phyloP scores from a whole-genome alignment of 2,888 invertebrate genomes.

The Hirtodrosophila trivittata region DNA sequence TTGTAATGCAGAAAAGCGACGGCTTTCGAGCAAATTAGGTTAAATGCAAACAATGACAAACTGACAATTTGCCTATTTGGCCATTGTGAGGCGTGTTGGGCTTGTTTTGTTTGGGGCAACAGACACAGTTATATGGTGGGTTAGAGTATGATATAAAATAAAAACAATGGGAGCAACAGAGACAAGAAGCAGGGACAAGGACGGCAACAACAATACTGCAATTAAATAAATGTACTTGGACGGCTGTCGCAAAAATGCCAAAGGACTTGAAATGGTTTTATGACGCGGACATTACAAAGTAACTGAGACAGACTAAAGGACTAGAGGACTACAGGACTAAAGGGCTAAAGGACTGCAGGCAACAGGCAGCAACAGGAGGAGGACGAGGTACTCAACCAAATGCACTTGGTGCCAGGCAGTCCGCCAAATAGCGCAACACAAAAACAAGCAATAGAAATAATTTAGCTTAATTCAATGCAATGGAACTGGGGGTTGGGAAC shows the following conservation, averaged over 20 bases:
- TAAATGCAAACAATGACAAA: conserved; percentile 63
- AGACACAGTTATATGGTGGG: neutral
- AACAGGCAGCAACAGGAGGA: conserved; percentile 5
- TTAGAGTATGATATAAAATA: neutral
- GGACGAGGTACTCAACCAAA: conserved; percentile 39
- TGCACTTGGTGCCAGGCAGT: conserved; percentile 70
- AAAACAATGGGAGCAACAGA: neutral
- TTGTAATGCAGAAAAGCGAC: conserved; percentile 58
- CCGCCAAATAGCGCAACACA: conserved; percentile 47
- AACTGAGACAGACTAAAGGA: conserved; percentile 14
- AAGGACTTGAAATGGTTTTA: conserved; percentile 55
- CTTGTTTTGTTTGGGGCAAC: neutral
- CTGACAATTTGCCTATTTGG: conserved; percentile 52
- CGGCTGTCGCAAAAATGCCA: conserved; percentile 51
- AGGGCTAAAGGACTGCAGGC: neutral
- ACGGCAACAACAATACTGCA: conserved; percentile 50
- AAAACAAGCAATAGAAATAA: conserved; percentile 62
- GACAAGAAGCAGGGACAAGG: neutral
- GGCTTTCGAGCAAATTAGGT: conserved; percentile 60
- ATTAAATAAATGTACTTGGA: conserved; percentile 63
- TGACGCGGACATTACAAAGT: conserved; percentile 44
- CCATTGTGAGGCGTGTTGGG: conserved; percentile 1
- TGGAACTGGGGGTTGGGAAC: conserved; percentile 14
- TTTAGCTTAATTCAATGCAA: conserved; percentile 73
- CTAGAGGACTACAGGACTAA: conserved; percentile 3